Percentiles rank a stretch among this genome's conserved stretches.
Evolutionary conservation across 2,797 vertebrate species (phyloP).

Genomic region (Remorina albescens): DNA sequence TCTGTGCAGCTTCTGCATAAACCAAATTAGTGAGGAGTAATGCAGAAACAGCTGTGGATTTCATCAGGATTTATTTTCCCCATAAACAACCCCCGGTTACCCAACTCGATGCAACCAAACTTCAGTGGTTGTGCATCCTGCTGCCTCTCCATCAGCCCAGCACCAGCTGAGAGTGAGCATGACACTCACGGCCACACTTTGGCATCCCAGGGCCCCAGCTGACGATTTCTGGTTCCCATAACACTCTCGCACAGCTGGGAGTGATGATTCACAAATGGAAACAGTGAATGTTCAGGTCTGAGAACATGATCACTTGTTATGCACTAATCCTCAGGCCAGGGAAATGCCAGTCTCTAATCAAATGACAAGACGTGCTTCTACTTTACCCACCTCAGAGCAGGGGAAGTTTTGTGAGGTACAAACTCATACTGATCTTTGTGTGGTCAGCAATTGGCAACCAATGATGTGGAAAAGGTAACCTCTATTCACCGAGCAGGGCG

Average conservation of each 20-base stretch:
- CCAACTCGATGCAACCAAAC: conserved; percentile 28
- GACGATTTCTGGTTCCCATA: conserved; percentile 70
- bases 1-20: neutral
- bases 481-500: conserved; percentile 12
- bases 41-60: conserved; percentile 49
- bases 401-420: neutral
- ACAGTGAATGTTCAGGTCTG: conserved; percentile 45
- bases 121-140: conserved; percentile 46
- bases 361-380: too few relatives aligned
- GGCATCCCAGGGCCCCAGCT: conserved; percentile 73
- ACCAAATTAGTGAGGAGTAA: conserved; percentile 14
- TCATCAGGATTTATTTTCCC: conserved; percentile 28
- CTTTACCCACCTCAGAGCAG: neutral
- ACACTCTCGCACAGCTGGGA: conserved; percentile 67
- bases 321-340: neutral
- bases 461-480: neutral
- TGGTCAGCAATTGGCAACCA: conserved; percentile 5
- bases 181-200: conserved; percentile 48
- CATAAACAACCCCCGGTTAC: conserved; percentile 37
- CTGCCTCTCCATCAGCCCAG: conserved; percentile 51
- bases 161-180: conserved; percentile 65
- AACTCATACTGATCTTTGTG: conserved; percentile 10
- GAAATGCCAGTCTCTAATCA: neutral
- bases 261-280: conserved; percentile 51
- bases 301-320: conserved; percentile 6